Evolutionary conservation across 2,888 invertebrate species (phyloP), one percentile per base, ranked within the genome.

Genomic region (Pharmacophagus antenor): DNA sequence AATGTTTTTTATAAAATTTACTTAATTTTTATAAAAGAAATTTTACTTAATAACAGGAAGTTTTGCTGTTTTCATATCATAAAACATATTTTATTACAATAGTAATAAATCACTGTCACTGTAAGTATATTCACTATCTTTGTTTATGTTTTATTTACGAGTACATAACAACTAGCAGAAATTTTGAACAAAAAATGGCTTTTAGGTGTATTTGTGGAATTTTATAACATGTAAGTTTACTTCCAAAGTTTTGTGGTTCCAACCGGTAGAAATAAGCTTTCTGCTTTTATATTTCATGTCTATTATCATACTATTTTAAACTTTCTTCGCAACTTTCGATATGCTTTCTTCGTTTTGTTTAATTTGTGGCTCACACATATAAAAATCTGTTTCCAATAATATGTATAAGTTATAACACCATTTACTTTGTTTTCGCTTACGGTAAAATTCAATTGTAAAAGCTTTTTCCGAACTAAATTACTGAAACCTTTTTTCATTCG

Each of bases 221-320:
- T 72, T 72, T 71, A 75, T 79, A 79, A 76, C 68, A 70, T 80
- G 78, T 80, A 76, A 79, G 65, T 72, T 74, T 69, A 72, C 70
- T 73, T 65, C 58, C 50, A 44, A 75, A 77, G 66, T n/a, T 79
- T 79, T 67, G 62, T 60, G 17, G 37, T 17, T 42, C 10, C 17
- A 44, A 18, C 18, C 8, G 10, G 42, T 44, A 8, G 18, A 44
- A n/a, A 44, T 44, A 44, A 42, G 17, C 44, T 54, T 41, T 46
- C 18, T 18, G 25, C 41, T 18, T 7, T 7, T 42, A 42, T 17
- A 52, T 23, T 41, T 52, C 44, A 54, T 27, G 10, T 17, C 48
- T 22, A 27, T 22, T 22, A 22, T 41, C 15, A 5, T 12, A 12
- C 41, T 5, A 49, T 49, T 21, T 25, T 18, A 18, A 23, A 20